Base-by-base conservation (phyloP, 92 coral and sea anemone species). In the Epizoanthus fatuus region DNA sequence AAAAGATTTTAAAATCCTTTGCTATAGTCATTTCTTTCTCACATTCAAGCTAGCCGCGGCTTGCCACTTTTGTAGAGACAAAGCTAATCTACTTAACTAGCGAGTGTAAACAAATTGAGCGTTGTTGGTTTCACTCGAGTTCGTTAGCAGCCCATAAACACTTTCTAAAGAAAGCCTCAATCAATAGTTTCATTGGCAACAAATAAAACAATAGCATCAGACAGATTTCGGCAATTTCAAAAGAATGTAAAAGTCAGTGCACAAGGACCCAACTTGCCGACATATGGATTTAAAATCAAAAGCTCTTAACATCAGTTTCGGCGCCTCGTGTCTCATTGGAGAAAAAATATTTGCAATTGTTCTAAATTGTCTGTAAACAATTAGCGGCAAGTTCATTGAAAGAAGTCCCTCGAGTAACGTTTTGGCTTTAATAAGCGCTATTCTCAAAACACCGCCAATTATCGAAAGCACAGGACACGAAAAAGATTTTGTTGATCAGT, bases 101-200 rank as follows among this genome's bases (percentile, higher is more conserved):
- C 15, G 7, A 17, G 3, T 75, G 81, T 58, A 57, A 75, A 57
- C 81, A 75, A 37, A 49, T 58, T 75, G 10, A n/a, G 70, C 70
- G 54, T 71, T 60, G 16, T 59, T 77, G 14, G 25, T 59, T 77
- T 77, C 82, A 40, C 12, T 40, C 3, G 10, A 62, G 56, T 42
- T 77, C 59, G 25, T 77, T 77, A 77, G 70, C 57, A 77, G 82
- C 20, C 2, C 38, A 44, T 77, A 60, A 77, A 77, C 70, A 77
- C 82, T 39, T 44, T 19, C 44, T 35, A 38, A 45, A 38, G 14
- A 59, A 59, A n/a, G 44, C 12, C 3, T 37, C 10, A 32, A 37
- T 77, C 29, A 19, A 13, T 17, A 44, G 40, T 9, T 22, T 60
- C 35, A 37, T 19, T 57, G 29, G 16, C 19, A 40, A 56, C 53